Evolutionary conservation across 2,113 vertebrate species (phyloP).

Genomic region (Isurus oxyrinchus): DNA sequence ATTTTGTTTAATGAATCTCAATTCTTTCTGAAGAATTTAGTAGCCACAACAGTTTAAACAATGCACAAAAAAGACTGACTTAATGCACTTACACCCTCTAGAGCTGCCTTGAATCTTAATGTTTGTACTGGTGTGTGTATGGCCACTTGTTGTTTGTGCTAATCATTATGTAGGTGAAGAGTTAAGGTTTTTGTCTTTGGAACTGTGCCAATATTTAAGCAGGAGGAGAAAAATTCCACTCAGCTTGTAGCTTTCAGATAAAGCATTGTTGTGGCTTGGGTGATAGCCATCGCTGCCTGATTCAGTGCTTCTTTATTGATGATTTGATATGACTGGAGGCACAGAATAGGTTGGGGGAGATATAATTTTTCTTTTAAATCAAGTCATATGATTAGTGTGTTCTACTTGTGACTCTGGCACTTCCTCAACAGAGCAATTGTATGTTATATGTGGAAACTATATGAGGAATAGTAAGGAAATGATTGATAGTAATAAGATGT

Average conservation of each 20-base stretch:
- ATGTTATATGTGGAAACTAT: neutral
- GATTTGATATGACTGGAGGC: neutral
- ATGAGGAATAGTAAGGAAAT: neutral
- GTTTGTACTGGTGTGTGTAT: neutral
- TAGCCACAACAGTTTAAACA: neutral
- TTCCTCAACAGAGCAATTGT: neutral
- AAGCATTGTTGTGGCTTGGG: neutral
- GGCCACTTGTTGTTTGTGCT: neutral
- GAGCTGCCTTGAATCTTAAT: neutral
- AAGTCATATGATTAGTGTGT: neutral
- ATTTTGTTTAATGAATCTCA: neutral
- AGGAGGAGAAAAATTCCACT: neutral
- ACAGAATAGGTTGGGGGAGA: neutral
- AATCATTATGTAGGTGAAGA: neutral
- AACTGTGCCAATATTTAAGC: neutral
- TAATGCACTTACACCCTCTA: neutral
- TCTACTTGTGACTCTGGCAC: neutral
- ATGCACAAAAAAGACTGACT: neutral
- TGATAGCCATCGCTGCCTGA: neutral
- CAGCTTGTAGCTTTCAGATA: neutral
- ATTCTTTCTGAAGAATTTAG: neutral
- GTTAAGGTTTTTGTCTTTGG: neutral
- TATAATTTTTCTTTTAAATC: neutral
- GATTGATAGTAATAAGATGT: neutral
- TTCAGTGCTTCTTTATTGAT: slow-evolving; percentile 20